These are phyloP conservation scores for Drosophila kanekoi DNA, from an alignment of 2,888 invertebrate species.

Conservation along the genomic window DNA sequence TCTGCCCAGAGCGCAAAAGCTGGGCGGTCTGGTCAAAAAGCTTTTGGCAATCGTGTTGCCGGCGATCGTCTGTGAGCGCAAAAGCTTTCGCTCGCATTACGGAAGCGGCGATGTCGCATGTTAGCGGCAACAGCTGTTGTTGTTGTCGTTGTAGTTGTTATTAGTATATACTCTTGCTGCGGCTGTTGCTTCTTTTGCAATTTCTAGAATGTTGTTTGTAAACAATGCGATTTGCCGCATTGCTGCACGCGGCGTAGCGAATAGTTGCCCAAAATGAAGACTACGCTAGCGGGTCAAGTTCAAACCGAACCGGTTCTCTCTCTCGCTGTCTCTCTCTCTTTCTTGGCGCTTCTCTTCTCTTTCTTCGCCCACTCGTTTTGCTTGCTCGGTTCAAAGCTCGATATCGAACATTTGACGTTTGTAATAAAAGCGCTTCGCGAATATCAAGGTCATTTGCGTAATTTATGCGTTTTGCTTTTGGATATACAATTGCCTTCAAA, in stretches of 20 bases:
- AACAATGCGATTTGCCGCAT: slow-evolving; percentile 47
- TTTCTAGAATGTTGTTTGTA: slow-evolving; percentile 61
- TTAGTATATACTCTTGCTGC: not conserved
- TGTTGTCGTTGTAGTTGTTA: slow-evolving; percentile 16
- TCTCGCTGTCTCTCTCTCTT: not conserved
- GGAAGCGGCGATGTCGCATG: slow-evolving; percentile 7
- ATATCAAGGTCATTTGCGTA: slow-evolving; percentile 49
- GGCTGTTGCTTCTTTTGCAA: slow-evolving; percentile 3
- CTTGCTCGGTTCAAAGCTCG: slow-evolving; percentile 4
- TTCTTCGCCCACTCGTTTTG: slow-evolving; percentile 15
- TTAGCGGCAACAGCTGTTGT: slow-evolving; percentile 18
- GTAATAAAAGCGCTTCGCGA: slow-evolving; percentile 34
- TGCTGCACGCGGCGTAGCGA: slow-evolving; percentile 31
- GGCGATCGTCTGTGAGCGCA: slow-evolving; percentile 5
- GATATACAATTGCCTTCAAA: slow-evolving; percentile 34
- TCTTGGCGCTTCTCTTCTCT: not conserved
- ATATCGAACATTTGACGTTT: slow-evolving; percentile 24
- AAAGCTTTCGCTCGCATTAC: slow-evolving; percentile 46
- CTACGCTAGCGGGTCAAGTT: slow-evolving; percentile 57
- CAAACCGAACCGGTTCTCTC: slow-evolving; percentile 54
- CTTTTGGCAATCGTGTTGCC: slow-evolving; percentile 36
- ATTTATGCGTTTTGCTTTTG: slow-evolving; percentile 35
- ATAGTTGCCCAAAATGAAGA: slow-evolving; percentile 11
- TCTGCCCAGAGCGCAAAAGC: slow-evolving; percentile 36
- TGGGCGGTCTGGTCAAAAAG: slow-evolving; percentile 27